Conservation (phyloP, 2,113 vertebrate genomes). For the Corydoras sp. region DNA sequence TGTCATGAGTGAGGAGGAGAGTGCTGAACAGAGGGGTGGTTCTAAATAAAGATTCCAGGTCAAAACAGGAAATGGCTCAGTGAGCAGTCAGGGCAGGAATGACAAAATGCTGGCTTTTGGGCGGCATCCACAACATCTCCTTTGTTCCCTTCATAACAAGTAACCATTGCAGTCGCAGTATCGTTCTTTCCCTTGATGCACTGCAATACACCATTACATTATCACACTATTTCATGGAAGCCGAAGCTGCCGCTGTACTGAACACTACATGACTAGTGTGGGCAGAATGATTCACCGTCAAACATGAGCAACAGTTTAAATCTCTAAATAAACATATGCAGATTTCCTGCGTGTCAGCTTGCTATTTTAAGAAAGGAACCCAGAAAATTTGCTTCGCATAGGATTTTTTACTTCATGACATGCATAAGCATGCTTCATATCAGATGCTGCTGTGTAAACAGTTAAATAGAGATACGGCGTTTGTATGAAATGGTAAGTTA, state of each 20-base stretch:
- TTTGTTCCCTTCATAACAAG: constrained; percentile 39
- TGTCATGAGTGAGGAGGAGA: constrained; percentile 57
- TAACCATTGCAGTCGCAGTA: constrained; percentile 25
- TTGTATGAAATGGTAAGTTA: too few relatives aligned
- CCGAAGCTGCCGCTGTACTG: constrained; percentile 7
- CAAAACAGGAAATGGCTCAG: constrained; percentile 99
- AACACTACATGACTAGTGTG: constrained; percentile 35
- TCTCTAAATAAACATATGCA: constrained; percentile 31
- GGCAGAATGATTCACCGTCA: constrained; percentile 32
- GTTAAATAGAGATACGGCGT: too few relatives aligned
- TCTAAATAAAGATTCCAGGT: constrained; percentile 99
- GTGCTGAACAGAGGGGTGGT: constrained; percentile 80
- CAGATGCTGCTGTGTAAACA: too few relatives aligned
- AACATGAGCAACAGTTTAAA: constrained; percentile 40
- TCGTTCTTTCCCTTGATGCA: constrained; percentile 8
- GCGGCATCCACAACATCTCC: constrained; percentile 79
- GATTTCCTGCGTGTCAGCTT: constrained; percentile 9
- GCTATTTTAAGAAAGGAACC: constrained; percentile 26
- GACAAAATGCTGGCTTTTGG: constrained; percentile 75
- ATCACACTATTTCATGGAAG: constrained; percentile 21
- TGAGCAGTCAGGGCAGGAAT: constrained; percentile 88
- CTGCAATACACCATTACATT: constrained; percentile 8
- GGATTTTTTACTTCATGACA: too few relatives aligned
- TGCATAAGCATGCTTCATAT: too few relatives aligned
- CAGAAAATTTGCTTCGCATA: too few relatives aligned